Evolutionary conservation across 2,888 invertebrate genomes (phyloP), one percentile per base, ranked within the genome.

Genomic region (Ligdia adustata): DNA sequence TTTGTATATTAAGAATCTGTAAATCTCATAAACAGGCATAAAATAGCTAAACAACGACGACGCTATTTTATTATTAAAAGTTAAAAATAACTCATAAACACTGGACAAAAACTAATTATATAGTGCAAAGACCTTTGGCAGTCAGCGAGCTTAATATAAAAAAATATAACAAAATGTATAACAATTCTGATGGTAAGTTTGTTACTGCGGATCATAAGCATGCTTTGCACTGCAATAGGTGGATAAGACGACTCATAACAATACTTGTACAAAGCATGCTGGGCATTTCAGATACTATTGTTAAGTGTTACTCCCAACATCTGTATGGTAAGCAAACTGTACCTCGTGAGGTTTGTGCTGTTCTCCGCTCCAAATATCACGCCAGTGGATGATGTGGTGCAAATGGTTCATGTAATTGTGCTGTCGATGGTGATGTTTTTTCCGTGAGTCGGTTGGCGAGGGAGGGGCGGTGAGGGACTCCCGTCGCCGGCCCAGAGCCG

Each of bases 391-490:
- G 47, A 87, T 74, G 45, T 89, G 85, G 57, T 85, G 88, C 59
- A 82, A 80, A 64, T 83, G 91, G 72, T 81, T 90, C 77, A 70
- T 86, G 67, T 84, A 90, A 69, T 84, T 81, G 66, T 82, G 88
- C 59, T 75, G 88, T 38, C 77, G 83, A 64, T 66, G 66, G 60
- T 77, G 78, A 60, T 66, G 73, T 31, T 72, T 88, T 70, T 89
- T 87, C 52, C 88, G 76, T 22, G 79, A 86, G 47, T 89, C 89
- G n/a, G 81, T 83, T 4, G 91, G 91, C 15, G 91, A 91, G 0
- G 91, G 88, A 7, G 91, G 91, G 14, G 90, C 91, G 3, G 91
- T 91, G 33, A 90, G 72, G 1, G 90, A 91, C 55, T 78, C 75
- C 24, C 90, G 73, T n/a, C 58, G 48, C 27, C 46, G 43, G 48